Percentiles rank a stretch among this genome's conserved stretches.
phyloP scores from a whole-genome alignment of 2,113 vertebrate genomes.

The Ceratotherium simum region DNA sequence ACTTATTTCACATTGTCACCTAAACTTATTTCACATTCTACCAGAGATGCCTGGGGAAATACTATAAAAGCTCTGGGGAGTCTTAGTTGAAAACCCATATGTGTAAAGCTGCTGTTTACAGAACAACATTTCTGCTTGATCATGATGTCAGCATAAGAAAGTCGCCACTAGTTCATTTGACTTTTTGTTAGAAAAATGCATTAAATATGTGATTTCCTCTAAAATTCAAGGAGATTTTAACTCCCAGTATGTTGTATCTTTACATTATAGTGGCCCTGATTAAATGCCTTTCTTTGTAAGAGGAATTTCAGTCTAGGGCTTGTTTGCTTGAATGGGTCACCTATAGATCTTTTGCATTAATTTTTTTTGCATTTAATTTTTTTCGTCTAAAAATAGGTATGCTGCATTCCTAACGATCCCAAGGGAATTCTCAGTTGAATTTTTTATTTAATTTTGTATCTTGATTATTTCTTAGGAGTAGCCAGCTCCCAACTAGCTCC shows the following conservation, averaged over 20 bases:
- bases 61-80: background rate
- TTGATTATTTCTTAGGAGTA: background rate
- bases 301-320: background rate
- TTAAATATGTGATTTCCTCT: background rate
- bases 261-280: background rate
- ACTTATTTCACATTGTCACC: background rate
- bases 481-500: background rate
- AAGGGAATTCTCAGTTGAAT: background rate
- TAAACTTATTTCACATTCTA: background rate
- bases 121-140: background rate
- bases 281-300: background rate
- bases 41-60: background rate
- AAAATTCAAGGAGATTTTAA: background rate
- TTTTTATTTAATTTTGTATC: background rate
- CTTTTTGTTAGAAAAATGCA: background rate
- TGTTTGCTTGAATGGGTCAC: background rate
- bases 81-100: background rate
- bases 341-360: background rate
- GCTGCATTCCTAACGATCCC: background rate
- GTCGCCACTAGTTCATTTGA: background rate
- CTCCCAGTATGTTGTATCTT: background rate
- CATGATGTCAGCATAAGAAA: background rate
- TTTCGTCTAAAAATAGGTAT: background rate
- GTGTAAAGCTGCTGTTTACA: background rate
- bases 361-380: background rate